Conservation (phyloP, 2,113 vertebrate genomes). For the Atlantisia rogersi region DNA sequence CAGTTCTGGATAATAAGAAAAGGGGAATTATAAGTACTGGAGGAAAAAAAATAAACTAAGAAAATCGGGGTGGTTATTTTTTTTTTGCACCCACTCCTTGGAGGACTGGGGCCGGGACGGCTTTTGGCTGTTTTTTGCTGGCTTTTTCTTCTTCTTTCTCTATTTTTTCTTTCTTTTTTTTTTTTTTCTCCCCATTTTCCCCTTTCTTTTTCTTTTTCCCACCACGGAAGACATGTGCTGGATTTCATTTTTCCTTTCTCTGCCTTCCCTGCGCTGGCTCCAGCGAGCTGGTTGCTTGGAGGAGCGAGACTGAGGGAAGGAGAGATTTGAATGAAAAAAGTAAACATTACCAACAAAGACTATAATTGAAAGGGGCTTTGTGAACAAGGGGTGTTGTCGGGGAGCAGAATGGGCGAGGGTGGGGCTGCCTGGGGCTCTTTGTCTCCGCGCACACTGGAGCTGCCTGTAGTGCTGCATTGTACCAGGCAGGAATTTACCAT, state of each 20-base stretch:
- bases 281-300: conserved; percentile 14
- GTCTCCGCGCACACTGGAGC: conserved; percentile 60
- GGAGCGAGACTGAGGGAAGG: conserved; percentile 36
- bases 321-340: conserved; percentile 68
- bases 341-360: conserved; percentile 74
- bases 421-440: conserved; percentile 64
- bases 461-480: conserved; percentile 63
- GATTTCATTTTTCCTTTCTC: conserved; percentile 10
- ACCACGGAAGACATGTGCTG: not conserved
- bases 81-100: not conserved
- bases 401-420: conserved; percentile 63
- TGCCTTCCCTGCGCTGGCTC: not conserved
- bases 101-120: not conserved
- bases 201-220: not conserved
- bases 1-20: not conserved
- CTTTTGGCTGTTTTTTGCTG: not conserved
- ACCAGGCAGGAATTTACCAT: conserved; percentile 61
- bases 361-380: conserved; percentile 74
- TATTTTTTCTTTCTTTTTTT: not conserved
- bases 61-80: not conserved
- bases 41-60: not conserved
- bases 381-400: conserved; percentile 64
- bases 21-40: not conserved
- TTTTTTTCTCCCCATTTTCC: not conserved
- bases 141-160: too few relatives aligned